Evolutionary conservation across 1,140 invertebrate genomes (phyloP).

Genomic region (Lasioglossum albipes): DNA sequence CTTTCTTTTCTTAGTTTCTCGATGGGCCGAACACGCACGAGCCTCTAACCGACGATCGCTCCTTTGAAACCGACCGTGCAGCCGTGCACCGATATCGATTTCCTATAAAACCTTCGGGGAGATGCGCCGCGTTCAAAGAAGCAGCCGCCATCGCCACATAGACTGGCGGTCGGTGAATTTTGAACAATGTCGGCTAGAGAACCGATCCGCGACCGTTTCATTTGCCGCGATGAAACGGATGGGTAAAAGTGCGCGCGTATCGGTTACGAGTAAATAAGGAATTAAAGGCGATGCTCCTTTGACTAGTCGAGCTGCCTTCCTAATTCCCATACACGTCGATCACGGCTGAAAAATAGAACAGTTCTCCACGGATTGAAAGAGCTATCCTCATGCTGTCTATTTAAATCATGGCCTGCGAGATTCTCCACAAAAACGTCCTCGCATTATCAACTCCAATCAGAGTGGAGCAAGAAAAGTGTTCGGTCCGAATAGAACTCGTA

Average conservation of each 20-base stretch:
- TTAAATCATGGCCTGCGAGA: too few relatives aligned
- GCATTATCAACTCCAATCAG: too few relatives aligned
- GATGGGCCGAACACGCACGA: slow-evolving; percentile 20
- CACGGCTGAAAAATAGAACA: too few relatives aligned
- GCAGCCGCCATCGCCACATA: slow-evolving; percentile 18
- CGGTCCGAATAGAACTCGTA: too few relatives aligned
- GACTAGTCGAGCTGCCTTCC: too few relatives aligned
- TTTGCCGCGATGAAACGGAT: slow-evolving; percentile 32
- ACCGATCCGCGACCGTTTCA: slow-evolving; percentile 40
- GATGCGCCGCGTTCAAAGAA: slow-evolving; percentile 42
- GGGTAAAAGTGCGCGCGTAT: not conserved
- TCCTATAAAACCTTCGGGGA: slow-evolving; percentile 48
- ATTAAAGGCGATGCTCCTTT: not conserved
- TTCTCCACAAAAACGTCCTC: too few relatives aligned
- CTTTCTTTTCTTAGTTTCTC: not conserved
- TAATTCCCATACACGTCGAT: too few relatives aligned
- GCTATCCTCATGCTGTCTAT: too few relatives aligned
- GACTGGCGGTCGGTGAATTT: slow-evolving; percentile 45
- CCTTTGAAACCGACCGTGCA: slow-evolving; percentile 30
- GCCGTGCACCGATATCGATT: slow-evolving; percentile 44
- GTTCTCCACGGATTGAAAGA: too few relatives aligned
- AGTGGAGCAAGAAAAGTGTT: too few relatives aligned
- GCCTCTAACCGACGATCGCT: slow-evolving; percentile 29
- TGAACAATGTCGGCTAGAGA: slow-evolving; percentile 34
- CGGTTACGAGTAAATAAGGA: slow-evolving; percentile 14